These are phyloP conservation scores for Carcinoscorpius rotundicauda DNA, from an alignment of 1,140 invertebrate species.

Conservation along the genomic window DNA sequence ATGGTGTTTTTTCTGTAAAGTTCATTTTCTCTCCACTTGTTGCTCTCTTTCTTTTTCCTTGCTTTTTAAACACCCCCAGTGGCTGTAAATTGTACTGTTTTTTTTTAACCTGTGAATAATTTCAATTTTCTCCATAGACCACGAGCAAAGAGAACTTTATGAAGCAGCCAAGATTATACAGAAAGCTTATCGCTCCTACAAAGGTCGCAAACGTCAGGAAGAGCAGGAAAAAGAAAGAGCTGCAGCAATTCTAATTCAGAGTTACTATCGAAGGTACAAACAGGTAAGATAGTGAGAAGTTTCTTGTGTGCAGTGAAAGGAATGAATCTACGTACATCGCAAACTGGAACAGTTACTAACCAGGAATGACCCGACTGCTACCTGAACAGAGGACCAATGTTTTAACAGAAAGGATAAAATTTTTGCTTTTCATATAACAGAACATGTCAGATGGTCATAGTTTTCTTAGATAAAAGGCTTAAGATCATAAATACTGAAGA, in stretches of 20 bases:
- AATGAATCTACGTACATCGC: neutral
- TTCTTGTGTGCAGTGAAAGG: neutral
- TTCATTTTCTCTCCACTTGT: no score
- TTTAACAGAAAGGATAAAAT: no score
- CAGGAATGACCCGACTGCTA: neutral
- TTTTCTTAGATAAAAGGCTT: no score
- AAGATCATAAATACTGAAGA: no score
- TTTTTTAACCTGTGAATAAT: no score
- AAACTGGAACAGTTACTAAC: neutral
- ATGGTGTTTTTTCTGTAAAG: no score
- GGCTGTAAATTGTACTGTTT: no score
- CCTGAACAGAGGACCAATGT: no score
- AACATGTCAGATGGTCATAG: no score
- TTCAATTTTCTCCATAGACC: conserved; percentile 40
- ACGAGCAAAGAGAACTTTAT: conserved; percentile 88
- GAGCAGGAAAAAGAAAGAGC: conserved; percentile 74
- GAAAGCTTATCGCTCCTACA: conserved; percentile 89
- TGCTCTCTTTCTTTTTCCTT: no score
- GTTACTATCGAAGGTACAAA: conserved; percentile 71
- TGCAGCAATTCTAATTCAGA: conserved; percentile 92
- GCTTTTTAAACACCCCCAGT: no score
- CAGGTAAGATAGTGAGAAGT: conserved; percentile 26
- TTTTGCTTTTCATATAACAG: no score
- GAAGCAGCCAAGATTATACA: conserved; percentile 96
- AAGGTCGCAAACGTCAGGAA: conserved; percentile 66